Conservation (phyloP, 37 sponge, comb jelly and placozoan species). For the Mnemiopsis leidyi region DNA sequence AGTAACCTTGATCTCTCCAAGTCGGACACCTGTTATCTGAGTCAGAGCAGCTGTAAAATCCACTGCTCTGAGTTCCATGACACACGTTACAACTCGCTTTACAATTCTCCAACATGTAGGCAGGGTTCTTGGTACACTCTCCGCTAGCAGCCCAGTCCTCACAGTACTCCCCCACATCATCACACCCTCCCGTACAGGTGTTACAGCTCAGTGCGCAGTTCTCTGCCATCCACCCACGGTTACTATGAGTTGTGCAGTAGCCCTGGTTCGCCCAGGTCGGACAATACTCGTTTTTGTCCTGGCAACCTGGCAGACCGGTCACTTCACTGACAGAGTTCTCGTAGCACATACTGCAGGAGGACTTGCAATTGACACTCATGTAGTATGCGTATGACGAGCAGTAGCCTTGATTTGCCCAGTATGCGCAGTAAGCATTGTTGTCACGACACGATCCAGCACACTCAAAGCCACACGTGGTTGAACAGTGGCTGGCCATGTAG, state of each 20-base stretch:
- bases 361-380: conserved; percentile 27
- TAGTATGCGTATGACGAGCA: conserved; percentile 20
- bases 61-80: not conserved
- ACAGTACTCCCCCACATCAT: not conserved
- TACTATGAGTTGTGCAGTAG: not conserved
- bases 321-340: not conserved
- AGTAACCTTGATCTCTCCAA: conserved; percentile 4
- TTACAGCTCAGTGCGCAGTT: not conserved
- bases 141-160: not conserved
- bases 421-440: not conserved
- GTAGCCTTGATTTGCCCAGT: not conserved
- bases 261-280: not conserved
- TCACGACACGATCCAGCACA: conserved; percentile 33
- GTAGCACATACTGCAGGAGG: not conserved
- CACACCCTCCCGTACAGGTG: not conserved
- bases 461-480: not conserved
- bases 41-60: not conserved
- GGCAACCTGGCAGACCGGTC: not conserved
- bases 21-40: not conserved
- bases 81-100: not conserved
- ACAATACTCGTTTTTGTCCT: conserved; percentile 25
- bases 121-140: not conserved
- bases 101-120: conserved; percentile 23
- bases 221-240: not conserved
- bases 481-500: not conserved